A percentile compares a stretch with the other conserved stretches of the same genome.
Conservation (phyloP, 2,888 invertebrate genomes). For the Apamea anceps region DNA sequence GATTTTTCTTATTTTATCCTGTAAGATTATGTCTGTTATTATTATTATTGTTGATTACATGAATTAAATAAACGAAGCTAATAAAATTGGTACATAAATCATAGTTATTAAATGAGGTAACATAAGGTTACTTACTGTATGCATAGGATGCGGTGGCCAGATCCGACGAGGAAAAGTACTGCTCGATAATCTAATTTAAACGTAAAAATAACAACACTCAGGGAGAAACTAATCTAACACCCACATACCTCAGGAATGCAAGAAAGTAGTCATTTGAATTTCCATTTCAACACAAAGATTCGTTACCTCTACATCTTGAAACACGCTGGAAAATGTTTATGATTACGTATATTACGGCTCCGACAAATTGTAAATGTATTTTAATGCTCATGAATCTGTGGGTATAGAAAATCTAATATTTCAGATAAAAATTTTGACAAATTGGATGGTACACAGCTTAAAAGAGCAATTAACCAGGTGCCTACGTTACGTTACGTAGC, state of each 20-base stretch:
- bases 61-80: too few species aligned
- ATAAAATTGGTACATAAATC: too few species aligned
- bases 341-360: not conserved
- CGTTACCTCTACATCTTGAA: not conserved
- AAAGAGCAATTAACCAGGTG: constrained; percentile 32
- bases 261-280: not conserved
- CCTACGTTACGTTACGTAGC: not conserved
- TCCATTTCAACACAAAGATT: not conserved
- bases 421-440: not conserved
- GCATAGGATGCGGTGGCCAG: not conserved
- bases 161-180: not conserved
- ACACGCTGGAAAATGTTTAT: not conserved
- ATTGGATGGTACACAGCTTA: constrained; percentile 6
- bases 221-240: not conserved
- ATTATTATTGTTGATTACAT: too few species aligned
- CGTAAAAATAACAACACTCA: not conserved
- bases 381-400: not conserved
- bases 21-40: too few species aligned
- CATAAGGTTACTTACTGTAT: too few species aligned
- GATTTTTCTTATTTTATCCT: too few species aligned
- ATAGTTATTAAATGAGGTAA: not conserved
- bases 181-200: not conserved
- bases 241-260: not conserved
- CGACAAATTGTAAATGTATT: not conserved
- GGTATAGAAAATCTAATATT: not conserved